Evolutionary conservation across 2,113 vertebrate species (phyloP).

Genomic region (Aspidoscelis tigris): DNA sequence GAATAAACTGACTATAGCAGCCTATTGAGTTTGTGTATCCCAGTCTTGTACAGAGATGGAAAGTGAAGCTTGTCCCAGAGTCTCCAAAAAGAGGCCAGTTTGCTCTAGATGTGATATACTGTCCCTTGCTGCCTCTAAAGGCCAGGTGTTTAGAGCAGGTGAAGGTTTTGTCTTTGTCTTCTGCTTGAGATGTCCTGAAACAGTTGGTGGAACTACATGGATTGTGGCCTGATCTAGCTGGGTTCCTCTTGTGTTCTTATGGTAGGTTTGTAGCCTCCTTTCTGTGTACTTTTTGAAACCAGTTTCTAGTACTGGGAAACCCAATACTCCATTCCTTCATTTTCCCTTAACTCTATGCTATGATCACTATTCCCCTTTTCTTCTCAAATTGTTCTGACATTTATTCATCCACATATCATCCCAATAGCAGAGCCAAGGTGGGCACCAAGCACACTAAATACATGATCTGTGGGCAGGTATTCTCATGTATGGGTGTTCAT

Average conservation of each 20-base stretch:
- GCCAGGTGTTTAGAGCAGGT: too few relatives aligned
- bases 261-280: not conserved
- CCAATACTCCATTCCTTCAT: not conserved
- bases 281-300: not conserved
- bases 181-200: too few relatives aligned
- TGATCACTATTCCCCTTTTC: not conserved
- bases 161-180: too few relatives aligned
- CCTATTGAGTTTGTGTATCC: not conserved
- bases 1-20: slow-evolving; percentile 19
- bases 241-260: too few relatives aligned
- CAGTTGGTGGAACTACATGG: too few relatives aligned
- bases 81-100: not conserved
- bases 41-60: not conserved
- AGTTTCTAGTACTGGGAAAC: not conserved
- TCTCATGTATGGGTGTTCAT: too few relatives aligned
- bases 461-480: too few relatives aligned
- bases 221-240: too few relatives aligned
- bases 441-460: too few relatives aligned
- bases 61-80: not conserved
- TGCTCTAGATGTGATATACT: not conserved
- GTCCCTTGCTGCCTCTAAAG: too few relatives aligned
- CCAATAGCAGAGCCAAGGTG: too few relatives aligned
- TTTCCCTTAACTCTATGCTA: not conserved
- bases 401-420: too few relatives aligned
- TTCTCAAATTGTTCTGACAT: not conserved